Conservation (phyloP, 2,888 invertebrate species). For the Phyllotreta cruciferae region DNA sequence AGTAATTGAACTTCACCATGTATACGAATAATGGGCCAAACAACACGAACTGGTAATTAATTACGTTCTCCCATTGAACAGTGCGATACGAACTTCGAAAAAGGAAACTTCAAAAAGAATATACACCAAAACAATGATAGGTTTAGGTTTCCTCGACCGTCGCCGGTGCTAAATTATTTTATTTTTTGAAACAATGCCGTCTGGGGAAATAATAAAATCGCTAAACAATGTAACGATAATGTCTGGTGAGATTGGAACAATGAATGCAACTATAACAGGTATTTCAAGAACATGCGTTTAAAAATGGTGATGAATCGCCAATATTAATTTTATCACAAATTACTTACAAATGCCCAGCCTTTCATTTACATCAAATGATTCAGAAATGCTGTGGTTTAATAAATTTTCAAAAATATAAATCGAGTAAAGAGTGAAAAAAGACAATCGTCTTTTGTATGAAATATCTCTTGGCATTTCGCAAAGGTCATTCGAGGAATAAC, state of each 20-base stretch:
- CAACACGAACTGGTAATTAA: constrained; percentile 23
- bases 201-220: constrained; percentile 22
- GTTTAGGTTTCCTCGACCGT: constrained; percentile 16
- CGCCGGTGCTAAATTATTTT: constrained; percentile 16
- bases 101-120: constrained; percentile 21
- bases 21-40: constrained; percentile 15
- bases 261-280: constrained; percentile 19
- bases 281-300: background rate
- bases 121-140: constrained; percentile 23
- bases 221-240: constrained; percentile 27
- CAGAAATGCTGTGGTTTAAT: too few species aligned
- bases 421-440: constrained; percentile 2
- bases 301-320: too few species aligned
- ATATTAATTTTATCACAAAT: too few species aligned
- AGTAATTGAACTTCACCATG: constrained; percentile 19
- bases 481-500: constrained; percentile 51
- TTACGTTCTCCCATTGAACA: constrained; percentile 20
- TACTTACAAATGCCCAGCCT: too few species aligned
- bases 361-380: too few species aligned
- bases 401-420: background rate
- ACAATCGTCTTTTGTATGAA: constrained; percentile 23
- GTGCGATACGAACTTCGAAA: constrained; percentile 26
- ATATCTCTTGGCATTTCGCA: constrained; percentile 50
- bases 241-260: constrained; percentile 24
- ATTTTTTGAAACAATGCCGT: constrained; percentile 25